Percentiles rank a stretch among this genome's conserved stretches.
Evolutionary conservation across 2,888 invertebrate species (phyloP).

Genomic region (Tridacna gigas): DNA sequence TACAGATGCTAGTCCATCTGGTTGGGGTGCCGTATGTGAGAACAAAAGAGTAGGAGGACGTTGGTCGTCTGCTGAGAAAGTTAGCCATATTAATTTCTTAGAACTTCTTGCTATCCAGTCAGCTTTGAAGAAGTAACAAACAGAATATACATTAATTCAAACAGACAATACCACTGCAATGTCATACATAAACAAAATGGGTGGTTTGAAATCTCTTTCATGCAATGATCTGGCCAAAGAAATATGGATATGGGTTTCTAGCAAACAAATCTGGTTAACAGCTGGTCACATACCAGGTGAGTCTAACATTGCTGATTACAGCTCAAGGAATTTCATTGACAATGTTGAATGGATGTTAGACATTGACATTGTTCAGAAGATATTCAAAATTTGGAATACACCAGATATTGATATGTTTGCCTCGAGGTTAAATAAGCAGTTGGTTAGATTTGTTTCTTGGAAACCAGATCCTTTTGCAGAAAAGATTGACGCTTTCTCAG

Average conservation of each 20-base stretch:
- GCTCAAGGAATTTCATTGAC: conserved; percentile 23
- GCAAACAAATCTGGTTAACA: conserved; percentile 21
- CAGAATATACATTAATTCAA: background rate
- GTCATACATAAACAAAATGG: conserved; percentile 23
- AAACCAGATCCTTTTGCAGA: conserved; percentile 31
- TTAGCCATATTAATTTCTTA: conserved; percentile 3
- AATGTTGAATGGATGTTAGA: conserved; percentile 33
- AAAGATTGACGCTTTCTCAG: conserved; percentile 34
- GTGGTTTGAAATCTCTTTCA: background rate
- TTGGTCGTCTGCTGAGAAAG: background rate
- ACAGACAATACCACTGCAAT: conserved; percentile 22
- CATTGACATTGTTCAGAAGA: background rate
- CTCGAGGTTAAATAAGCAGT: conserved; percentile 19
- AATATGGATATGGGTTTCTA: conserved; percentile 18
- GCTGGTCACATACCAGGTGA: conserved; percentile 1
- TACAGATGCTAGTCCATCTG: conserved; percentile 3
- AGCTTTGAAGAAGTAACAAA: background rate
- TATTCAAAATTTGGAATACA: background rate
- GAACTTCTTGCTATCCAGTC: background rate
- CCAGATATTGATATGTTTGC: conserved; percentile 35
- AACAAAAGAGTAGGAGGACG: conserved; percentile 4
- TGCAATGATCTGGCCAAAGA: conserved; percentile 16
- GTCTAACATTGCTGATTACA: conserved; percentile 17
- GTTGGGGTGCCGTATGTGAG: conserved; percentile 3
- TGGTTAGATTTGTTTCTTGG: conserved; percentile 27